Conservation (phyloP, 2,797 vertebrate species). For the Galago senegalensis region DNA sequence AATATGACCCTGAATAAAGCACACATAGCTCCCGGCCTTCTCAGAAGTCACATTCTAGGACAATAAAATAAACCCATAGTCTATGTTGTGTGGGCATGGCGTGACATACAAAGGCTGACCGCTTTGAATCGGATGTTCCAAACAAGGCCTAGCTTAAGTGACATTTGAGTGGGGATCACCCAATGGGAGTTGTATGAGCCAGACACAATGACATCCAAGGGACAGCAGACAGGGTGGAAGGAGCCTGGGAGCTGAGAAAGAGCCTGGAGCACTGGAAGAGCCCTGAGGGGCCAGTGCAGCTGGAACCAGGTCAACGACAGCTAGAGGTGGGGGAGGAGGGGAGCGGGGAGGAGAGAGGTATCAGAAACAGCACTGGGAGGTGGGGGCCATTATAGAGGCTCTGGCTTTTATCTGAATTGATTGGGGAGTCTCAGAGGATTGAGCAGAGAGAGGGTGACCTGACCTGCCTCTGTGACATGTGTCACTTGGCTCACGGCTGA, state of each 20-base stretch:
- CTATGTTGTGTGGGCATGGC: too few species aligned
- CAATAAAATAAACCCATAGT: not conserved
- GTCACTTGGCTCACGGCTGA: not conserved
- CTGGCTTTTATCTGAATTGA: not conserved
- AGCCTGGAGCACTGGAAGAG: not conserved
- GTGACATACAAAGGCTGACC: not conserved
- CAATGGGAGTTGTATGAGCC: not conserved
- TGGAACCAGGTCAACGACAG: not conserved
- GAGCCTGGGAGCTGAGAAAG: not conserved
- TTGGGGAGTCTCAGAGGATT: not conserved
- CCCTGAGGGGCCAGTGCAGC: not conserved
- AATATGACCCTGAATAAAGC: not conserved
- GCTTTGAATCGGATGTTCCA: not conserved
- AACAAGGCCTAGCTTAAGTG: not conserved
- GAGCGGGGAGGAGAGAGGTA: fast-evolving
- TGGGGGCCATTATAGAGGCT: fast-evolving
- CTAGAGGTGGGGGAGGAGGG: not conserved
- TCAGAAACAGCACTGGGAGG: not conserved
- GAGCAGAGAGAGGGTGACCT: not conserved
- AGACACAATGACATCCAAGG: fast-evolving
- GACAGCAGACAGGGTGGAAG: not conserved
- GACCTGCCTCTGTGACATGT: not conserved
- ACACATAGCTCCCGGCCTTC: not conserved
- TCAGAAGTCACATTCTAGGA: not conserved
- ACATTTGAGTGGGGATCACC: not conserved